phyloP scores from a whole-genome alignment of 53 echinoderm and acorn worm species.

The Apostichopus leukothele region DNA sequence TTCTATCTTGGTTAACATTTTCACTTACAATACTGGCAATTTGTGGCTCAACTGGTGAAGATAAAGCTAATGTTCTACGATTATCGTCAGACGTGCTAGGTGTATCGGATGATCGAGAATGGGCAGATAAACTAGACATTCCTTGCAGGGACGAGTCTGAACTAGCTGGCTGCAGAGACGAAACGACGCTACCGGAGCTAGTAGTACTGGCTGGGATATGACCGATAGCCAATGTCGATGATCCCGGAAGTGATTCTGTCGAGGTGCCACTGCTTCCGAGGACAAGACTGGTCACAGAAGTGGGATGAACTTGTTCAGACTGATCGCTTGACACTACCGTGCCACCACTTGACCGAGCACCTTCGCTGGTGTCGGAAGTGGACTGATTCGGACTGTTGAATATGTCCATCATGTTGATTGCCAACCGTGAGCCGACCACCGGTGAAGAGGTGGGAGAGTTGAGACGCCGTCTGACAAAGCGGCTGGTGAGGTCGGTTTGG shows the following conservation, averaged over 20 bases:
- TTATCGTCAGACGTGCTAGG: background rate
- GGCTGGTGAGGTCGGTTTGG: constrained; percentile 34
- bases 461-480: constrained; percentile 27
- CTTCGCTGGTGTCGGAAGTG: background rate
- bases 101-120: background rate
- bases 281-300: background rate
- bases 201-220: background rate
- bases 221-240: background rate
- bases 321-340: background rate
- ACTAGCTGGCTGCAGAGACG: background rate
- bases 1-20: background rate
- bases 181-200: background rate
- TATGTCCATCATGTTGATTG: constrained; percentile 5
- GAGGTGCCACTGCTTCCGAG: background rate
- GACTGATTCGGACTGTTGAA: constrained; percentile 4
- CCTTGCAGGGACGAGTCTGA: background rate
- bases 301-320: background rate
- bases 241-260: background rate
- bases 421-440: background rate
- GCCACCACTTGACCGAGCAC: background rate
- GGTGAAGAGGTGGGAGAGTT: constrained; percentile 1
- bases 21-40: background rate
- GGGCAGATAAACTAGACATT: background rate
- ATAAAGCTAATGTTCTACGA: background rate
- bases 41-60: background rate